Base-by-base conservation (phyloP, 2,113 vertebrate genomes). In the Prunella himalayana region DNA sequence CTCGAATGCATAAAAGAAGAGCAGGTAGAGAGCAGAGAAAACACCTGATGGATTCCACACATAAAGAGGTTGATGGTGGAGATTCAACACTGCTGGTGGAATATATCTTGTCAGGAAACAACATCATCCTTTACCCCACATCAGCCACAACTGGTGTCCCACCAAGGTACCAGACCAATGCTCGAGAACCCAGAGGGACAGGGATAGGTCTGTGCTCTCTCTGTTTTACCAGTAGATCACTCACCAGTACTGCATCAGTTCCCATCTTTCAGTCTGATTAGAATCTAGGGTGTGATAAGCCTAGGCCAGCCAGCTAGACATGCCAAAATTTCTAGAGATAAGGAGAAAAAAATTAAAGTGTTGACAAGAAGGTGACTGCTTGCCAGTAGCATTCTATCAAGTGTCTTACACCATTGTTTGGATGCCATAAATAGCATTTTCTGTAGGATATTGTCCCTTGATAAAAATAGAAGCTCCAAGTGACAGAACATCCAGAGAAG, bases 101-200 rank as follows among this genome's bases (percentile, higher is more conserved):
- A 31, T 33, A 18, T n/a, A 7, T 50, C 51, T 59, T 63, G 13
- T 19, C 41, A 79, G 61, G 47, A 79, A 70, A 39, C 25, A 50
- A 0, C 21, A 31, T 10, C 39, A 28, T 20, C 11, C 21, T 30
- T 41, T 54, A 30, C 13, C 20, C 18, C 15, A 53, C 27, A 33
- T 44, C 42, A 79, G 8, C 10, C 31, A 54, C 18, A 25, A 11
- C 9, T 37, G 23, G 9, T n/a, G 35, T 31, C 8, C 25, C 1
- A 1, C 4, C 5, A 8, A 33, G 54, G 35, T 12, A 13, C 31
- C 33, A 28, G 51, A 71, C 27, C 7, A 63, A 8, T 13, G 23
- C 33, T 28, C 8, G 15, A 22, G 20, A 89, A 47, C 17, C 13
- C 27, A 47, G 39, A 57, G 45, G 20, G 31, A 20, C 0, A 0